Evolutionary conservation across 2,797 vertebrate species (phyloP), one percentile per base, ranked within the genome.

Genomic region (Decapterus maruadsi): DNA sequence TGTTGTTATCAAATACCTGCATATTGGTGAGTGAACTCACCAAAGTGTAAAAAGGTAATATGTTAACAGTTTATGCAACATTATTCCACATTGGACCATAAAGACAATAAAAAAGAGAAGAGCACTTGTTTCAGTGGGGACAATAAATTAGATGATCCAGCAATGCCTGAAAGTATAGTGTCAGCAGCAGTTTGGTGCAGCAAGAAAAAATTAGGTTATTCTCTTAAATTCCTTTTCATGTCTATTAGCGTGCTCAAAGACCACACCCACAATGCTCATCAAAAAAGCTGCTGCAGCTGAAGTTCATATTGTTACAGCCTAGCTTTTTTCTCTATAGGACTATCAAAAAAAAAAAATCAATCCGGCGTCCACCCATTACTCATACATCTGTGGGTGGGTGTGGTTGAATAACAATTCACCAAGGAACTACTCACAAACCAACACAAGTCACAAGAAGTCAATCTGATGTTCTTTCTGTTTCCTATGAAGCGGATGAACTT

Each of bases 61-160:
- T 82, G 36, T 60, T 14, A 53, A 55, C 36, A 55, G 20, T 62
- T 64, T 75, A 26, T 63, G 53, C 56, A 57, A 55, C 68, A 55
- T 56, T 46, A 56, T 75, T 19, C 55, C 10, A 73, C 56, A 43
- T 5, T 58, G 63, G n/a, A 79, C 42, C 55, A 26, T 75, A 34
- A 68, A 40, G 66, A 58, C 59, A 57, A 38, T 22, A 68, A 36
- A 68, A 58, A 62, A 55, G 7, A 14, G 26, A 77, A 70, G 12
- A 74, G 29, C 36, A 26, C 43, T 80, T 82, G 72, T 88, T 86
- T 86, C 67, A 57, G 45, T 20, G 60, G 77, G 75, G 75, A 80
- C 78, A 83, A 75, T 85, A 83, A 87, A 88, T 66, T 79, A 65
- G 82, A 85, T 85, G 85, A 92, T 85, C 82, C 73, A 80, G 84